These are phyloP conservation scores for Rhizoglyphus robini DNA, from an alignment of 1,140 invertebrate species.

Conservation along the genomic window DNA sequence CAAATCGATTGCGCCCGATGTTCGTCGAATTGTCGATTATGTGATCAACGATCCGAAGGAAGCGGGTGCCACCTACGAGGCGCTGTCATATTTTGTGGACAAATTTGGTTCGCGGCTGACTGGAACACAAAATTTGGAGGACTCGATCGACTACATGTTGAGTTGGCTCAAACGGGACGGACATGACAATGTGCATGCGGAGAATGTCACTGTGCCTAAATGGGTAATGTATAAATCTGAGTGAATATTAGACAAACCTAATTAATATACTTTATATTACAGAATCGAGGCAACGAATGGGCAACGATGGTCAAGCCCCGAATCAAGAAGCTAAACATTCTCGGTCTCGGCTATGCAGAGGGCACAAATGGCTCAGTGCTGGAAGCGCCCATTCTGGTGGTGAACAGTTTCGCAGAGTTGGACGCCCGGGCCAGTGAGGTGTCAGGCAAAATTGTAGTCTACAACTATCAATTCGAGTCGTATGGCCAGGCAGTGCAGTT, in stretches of 20 bases:
- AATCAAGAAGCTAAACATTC: conserved; percentile 41
- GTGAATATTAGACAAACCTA: too few species aligned
- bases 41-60: conserved; percentile 43
- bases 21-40: conserved; percentile 44
- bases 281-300: conserved; percentile 47
- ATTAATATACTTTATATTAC: conserved; percentile 39
- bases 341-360: conserved; percentile 50
- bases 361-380: conserved; percentile 50
- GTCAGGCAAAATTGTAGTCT: conserved; percentile 60
- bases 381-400: conserved; percentile 51
- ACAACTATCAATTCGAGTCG: conserved; percentile 47
- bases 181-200: conserved; percentile 33
- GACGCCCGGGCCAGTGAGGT: conserved; percentile 24
- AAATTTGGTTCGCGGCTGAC: conserved; percentile 51
- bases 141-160: conserved; percentile 56
- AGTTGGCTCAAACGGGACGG: too few species aligned
- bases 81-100: too few species aligned
- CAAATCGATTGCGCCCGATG: conserved; percentile 29
- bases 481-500: conserved; percentile 50
- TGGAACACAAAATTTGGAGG: conserved; percentile 49
- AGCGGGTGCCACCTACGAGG: conserved; percentile 44
- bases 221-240: too few species aligned
- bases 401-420: conserved; percentile 51
- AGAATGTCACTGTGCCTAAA: conserved; percentile 48
- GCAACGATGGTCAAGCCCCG: conserved; percentile 46